These are phyloP conservation scores for Microchirus variegatus DNA, from an alignment of 2,797 vertebrate genomes.

Conservation along the genomic window DNA sequence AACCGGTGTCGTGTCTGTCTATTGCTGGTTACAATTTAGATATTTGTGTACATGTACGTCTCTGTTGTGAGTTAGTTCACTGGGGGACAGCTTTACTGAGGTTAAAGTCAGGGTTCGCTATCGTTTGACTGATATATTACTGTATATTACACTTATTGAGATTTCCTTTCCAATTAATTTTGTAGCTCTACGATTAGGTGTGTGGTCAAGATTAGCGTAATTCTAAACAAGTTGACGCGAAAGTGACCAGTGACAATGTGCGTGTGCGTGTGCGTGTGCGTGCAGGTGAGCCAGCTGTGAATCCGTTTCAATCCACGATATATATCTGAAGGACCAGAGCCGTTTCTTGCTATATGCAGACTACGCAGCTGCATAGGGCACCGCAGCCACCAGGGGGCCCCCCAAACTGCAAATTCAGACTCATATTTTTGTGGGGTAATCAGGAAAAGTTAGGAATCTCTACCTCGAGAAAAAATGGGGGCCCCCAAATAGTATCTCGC, in stretches of 20 bases:
- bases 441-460: too few relatives aligned
- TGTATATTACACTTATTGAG: too few relatives aligned
- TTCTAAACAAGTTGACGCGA: not conserved
- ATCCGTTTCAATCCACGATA: constrained; percentile 42
- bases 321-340: constrained; percentile 32
- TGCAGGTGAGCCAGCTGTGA: constrained; percentile 55
- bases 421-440: too few relatives aligned
- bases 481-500: too few relatives aligned
- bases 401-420: too few relatives aligned
- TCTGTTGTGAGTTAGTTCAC: not conserved
- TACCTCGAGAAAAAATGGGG: too few relatives aligned
- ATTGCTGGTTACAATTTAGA: constrained; percentile 83
- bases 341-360: too few relatives aligned
- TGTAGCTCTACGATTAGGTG: not conserved
- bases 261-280: constrained; percentile 25
- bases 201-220: not conserved
- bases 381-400: too few relatives aligned
- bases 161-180: too few relatives aligned
- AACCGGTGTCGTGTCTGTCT: constrained; percentile 62
- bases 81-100: not conserved
- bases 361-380: too few relatives aligned
- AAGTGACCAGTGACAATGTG: constrained; percentile 7
- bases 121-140: too few relatives aligned
- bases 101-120: not conserved
- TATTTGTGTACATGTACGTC: constrained; percentile 43